These are phyloP conservation scores for Tinea semifulvella DNA, from an alignment of 2,888 invertebrate genomes.

Conservation along the genomic window DNA sequence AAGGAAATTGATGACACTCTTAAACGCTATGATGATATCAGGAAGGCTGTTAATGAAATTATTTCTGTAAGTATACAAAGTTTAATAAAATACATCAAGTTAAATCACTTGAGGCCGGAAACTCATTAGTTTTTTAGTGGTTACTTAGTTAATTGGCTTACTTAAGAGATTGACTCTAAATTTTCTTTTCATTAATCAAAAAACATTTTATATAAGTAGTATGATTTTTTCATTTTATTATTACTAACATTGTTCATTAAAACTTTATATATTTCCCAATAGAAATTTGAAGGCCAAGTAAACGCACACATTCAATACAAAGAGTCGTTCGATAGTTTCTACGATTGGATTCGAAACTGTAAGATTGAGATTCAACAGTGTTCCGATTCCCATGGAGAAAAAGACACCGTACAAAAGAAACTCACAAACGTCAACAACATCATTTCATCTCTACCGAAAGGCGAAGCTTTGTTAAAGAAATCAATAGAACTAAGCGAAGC, in stretches of 20 bases:
- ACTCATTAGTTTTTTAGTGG: no score
- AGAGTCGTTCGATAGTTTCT: constrained; percentile 80
- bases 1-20: constrained; percentile 77
- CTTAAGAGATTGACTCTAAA: no score
- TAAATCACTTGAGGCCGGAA: no score
- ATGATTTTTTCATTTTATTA: neutral
- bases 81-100: no score
- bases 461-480: constrained; percentile 76
- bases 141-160: no score
- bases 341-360: constrained; percentile 85
- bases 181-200: no score
- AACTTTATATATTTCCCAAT: constrained; percentile 25
- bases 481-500: constrained; percentile 78
- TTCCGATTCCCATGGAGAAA: constrained; percentile 89
- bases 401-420: constrained; percentile 78
- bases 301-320: constrained; percentile 89
- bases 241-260: no score
- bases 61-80: constrained; percentile 69
- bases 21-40: constrained; percentile 75
- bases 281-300: constrained; percentile 83
- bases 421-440: constrained; percentile 78
- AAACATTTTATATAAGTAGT: neutral
- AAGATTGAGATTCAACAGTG: constrained; percentile 86
- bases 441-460: constrained; percentile 73
- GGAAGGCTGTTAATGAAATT: constrained; percentile 70